Percentiles rank a stretch among this genome's conserved stretches.
phyloP scores from a whole-genome alignment of 2,113 vertebrate genomes.

The Glaucomys volans region DNA sequence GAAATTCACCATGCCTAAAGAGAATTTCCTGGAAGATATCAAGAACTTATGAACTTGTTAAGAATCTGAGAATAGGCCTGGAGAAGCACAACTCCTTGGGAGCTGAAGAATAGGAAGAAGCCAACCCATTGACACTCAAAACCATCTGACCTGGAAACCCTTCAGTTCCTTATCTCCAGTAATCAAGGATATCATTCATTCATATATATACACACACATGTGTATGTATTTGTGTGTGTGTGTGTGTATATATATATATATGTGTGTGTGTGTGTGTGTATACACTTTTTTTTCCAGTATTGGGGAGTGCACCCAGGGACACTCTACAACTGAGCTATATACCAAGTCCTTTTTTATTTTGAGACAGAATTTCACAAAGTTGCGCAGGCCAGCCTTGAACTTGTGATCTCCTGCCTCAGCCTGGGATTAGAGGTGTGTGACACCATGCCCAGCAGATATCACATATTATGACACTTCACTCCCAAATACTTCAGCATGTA shows the following conservation, averaged over 20 bases:
- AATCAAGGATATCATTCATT: no score
- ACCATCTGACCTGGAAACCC: neutral
- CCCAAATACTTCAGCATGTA: neutral
- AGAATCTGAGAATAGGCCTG: neutral
- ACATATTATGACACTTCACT: neutral
- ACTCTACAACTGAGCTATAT: neutral
- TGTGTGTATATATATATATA: no score
- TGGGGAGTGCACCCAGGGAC: neutral
- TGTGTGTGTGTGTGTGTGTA: no score
- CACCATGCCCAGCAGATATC: neutral
- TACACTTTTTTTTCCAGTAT: neutral
- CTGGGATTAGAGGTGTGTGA: no score
- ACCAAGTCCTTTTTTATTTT: neutral
- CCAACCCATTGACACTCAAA: neutral
- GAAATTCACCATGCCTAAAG: neutral
- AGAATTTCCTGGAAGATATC: neutral
- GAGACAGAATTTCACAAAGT: neutral
- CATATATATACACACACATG: no score
- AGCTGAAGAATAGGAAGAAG: neutral
- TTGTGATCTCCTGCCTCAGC: no score
- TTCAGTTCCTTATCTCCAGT: neutral
- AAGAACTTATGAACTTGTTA: neutral
- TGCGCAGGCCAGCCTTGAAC: no score
- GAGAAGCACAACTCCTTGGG: neutral
- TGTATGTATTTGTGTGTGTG: no score